Conservation (phyloP, 1,140 invertebrate genomes). For the Mylabris phalerata region DNA sequence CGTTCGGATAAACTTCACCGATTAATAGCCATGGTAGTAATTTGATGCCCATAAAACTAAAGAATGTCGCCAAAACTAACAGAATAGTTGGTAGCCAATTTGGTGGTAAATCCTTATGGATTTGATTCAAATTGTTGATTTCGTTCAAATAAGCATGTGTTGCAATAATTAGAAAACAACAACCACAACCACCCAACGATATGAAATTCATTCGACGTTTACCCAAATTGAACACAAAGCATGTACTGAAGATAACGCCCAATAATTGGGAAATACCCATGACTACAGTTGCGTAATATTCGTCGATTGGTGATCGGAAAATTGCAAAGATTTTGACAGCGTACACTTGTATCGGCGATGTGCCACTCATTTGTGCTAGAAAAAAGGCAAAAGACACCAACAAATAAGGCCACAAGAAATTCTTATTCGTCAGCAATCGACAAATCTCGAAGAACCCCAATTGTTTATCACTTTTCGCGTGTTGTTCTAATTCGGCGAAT, state of each 20-base stretch:
- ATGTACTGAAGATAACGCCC: conserved; percentile 55
- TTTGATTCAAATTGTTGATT: conserved; percentile 14
- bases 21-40: conserved; percentile 70
- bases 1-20: conserved; percentile 60
- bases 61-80: conserved; percentile 58
- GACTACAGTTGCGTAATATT: conserved; percentile 63
- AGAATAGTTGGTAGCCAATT: conserved; percentile 61
- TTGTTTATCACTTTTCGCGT: neutral
- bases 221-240: conserved; percentile 60
- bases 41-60: conserved; percentile 61
- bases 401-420: conserved; percentile 56
- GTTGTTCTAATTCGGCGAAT: conserved; percentile 42
- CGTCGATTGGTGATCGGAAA: conserved; percentile 61
- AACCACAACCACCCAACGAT: conserved; percentile 54
- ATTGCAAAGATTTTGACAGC: conserved; percentile 63
- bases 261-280: conserved; percentile 60
- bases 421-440: conserved; percentile 44
- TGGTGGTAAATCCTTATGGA: conserved; percentile 2
- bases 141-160: conserved; percentile 47
- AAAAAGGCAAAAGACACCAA: conserved; percentile 60
- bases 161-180: conserved; percentile 55
- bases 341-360: conserved; percentile 61
- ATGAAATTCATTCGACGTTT: conserved; percentile 61
- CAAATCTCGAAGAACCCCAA: conserved; percentile 19
- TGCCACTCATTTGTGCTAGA: conserved; percentile 62